Evolutionary conservation across 2,888 invertebrate genomes (phyloP), one percentile per base, ranked within the genome.

Genomic region (Eurois occulta): DNA sequence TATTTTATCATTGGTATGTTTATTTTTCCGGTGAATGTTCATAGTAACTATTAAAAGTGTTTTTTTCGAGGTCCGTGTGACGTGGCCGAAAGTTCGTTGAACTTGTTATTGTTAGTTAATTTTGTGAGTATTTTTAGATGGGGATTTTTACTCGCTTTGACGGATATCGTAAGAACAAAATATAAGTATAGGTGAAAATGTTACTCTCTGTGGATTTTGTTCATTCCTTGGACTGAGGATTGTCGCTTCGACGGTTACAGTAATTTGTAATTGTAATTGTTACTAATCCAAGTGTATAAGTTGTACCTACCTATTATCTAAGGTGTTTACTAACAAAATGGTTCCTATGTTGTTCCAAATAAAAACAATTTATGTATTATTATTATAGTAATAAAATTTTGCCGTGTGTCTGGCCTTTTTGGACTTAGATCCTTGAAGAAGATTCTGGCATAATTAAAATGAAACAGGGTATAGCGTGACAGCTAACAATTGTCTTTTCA

Each of bases 1-100:
- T 75, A 75, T 84, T 84, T 81, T 88, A 85, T 77, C 77, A 85
- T 86, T 85, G 87, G 72, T 67, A 43, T 80, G 72, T 80, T 81
- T 86, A 72, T 87, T 87, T 86, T 88, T 81, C 88, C 89, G 88
- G 88, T 87, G 88, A 88, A 89, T 85, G 88, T 84, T 71, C 74
- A 66, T 71, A 79, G 75, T 78, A 58, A 72, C 72, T 38, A 58
- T 81, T 86, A 83, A 86, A 78, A 86, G 84, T 84, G 77, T 68
- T 67, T 79, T 79, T 81, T 82, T 89, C 83, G 85, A 89, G 88
- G 88, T 81, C 84, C 64, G 13, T 58, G 38, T 52, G 80, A 80
- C 62, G 67, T 60, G 60, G 65, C 75, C 32, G 46, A 75, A 70
- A 86, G 85, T 78, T 81, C 73, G 75, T 65, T 75, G 83, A 84